These are phyloP conservation scores for Taxidea taxus DNA, from an alignment of 2,113 vertebrate genomes.

Conservation along the genomic window DNA sequence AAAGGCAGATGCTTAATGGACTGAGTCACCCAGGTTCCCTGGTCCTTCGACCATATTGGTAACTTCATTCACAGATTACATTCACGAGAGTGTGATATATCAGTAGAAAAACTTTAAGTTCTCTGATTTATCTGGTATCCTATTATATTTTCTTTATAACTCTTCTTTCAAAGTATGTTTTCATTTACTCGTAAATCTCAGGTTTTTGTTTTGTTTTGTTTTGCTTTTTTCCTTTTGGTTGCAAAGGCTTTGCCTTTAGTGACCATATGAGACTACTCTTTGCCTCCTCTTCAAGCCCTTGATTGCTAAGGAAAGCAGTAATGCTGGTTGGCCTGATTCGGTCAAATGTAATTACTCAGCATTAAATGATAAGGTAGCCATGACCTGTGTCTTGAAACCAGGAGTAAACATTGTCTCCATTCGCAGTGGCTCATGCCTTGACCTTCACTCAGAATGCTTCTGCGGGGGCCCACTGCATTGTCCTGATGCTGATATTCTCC, in stretches of 20 bases:
- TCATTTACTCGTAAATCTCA: not conserved
- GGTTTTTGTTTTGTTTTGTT: not conserved
- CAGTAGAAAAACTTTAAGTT: not conserved
- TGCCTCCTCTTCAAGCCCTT: not conserved
- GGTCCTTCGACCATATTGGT: not conserved
- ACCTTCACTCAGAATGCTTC: constrained; percentile 86
- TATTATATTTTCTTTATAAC: not conserved
- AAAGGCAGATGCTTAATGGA: too few species aligned
- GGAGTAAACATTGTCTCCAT: constrained; percentile 44
- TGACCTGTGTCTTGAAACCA: not conserved
- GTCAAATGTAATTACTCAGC: not conserved
- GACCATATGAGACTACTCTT: not conserved
- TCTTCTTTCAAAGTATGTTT: not conserved
- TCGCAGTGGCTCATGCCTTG: constrained; percentile 81
- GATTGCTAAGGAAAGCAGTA: not conserved
- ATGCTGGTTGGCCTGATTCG: not conserved
- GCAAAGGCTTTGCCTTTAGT: not conserved
- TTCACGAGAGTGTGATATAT: not conserved
- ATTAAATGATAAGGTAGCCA: not conserved
- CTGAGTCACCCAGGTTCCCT: too few species aligned
- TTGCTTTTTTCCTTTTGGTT: not conserved
- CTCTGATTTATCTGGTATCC: not conserved
- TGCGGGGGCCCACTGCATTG: constrained; percentile 80
- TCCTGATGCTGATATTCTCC: constrained; percentile 84
- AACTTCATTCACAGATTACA: not conserved